Evolutionary conservation across 2,888 invertebrate genomes (phyloP), one percentile per base, ranked within the genome.

Genomic region (Eupithecia exiguata): DNA sequence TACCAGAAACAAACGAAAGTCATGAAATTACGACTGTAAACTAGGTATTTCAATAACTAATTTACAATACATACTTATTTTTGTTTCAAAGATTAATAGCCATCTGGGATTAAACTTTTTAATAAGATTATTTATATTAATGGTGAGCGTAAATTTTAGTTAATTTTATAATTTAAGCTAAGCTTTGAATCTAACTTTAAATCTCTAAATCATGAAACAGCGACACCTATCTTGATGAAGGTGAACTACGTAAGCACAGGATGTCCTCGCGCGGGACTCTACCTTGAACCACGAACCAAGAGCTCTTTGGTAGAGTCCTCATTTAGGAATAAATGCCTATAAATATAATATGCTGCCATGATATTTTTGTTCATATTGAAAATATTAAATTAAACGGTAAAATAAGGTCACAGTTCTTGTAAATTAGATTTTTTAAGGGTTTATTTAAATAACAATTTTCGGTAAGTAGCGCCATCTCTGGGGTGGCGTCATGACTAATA

Each of bases 401-500:
- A 49, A 21, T 25, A 14, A 25, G 5, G 5, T 5, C 5, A 53
- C 58, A 53, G 12, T 58, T 53, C 10, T n/a, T n/a, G 25, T 12
- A 25, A 12, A 58, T 58, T 25, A 14, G 12, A 58, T 25, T 25
- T 53, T 10, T 21, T n/a, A 53, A 7, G 12, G 12, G 5, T 58
- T 58, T 25, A 58, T 18, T 35, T 35, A 16, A 3, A 9, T 3
- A 12, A 62, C 0, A 25, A 69, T 9, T 25, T 1, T 7, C 25
- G 69, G 16, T 10, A 67, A 71, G 40, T 76, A 84, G 75, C 88
- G 92, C 90, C 92, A 92, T 92, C 92, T 93, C n/a, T 84, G 76
- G 71, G 63, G 84, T 90, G 92, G 92, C 78, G 78, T 46, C 68
- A 1, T 80, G 81, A 91, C 83, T 88, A 79, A 79, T 72, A 75